Conservation (phyloP, 2,113 vertebrate genomes). For the Campylomormyrus numenius region DNA sequence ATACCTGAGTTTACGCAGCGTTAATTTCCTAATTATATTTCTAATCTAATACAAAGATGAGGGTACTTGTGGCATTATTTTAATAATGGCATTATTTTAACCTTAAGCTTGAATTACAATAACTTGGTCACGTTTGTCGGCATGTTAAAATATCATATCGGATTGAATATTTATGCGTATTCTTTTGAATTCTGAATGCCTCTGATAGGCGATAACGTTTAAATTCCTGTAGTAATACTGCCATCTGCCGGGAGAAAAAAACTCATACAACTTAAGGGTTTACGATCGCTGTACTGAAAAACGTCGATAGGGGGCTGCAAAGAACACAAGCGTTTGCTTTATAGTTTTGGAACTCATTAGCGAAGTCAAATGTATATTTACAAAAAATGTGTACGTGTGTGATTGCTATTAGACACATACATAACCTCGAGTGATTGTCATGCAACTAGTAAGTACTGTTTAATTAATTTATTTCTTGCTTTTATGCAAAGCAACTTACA, state of each 20-base stretch:
- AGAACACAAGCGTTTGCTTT: neutral
- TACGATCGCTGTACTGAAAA: neutral
- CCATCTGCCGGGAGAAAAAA: neutral
- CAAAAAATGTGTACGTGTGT: neutral
- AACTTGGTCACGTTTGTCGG: neutral
- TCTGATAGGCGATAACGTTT: neutral
- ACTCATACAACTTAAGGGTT: neutral
- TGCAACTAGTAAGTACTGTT: neutral
- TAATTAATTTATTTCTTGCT: neutral
- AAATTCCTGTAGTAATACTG: constrained; percentile 6
- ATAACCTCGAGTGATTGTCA: neutral
- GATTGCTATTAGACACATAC: neutral
- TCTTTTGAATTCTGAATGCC: neutral
- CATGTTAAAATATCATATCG: neutral
- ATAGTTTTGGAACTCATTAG: neutral
- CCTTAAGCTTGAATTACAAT: neutral
- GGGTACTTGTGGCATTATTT: neutral
- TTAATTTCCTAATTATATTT: neutral
- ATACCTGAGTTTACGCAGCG: neutral
- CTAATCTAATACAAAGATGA: neutral
- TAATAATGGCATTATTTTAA: neutral
- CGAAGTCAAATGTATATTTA: neutral
- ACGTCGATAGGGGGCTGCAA: neutral
- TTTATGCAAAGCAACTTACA: neutral
- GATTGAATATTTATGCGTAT: neutral